Evolutionary conservation across 2,888 invertebrate genomes (phyloP), one percentile per base, ranked within the genome.

Genomic region (Zygothrica quintamaculata): DNA sequence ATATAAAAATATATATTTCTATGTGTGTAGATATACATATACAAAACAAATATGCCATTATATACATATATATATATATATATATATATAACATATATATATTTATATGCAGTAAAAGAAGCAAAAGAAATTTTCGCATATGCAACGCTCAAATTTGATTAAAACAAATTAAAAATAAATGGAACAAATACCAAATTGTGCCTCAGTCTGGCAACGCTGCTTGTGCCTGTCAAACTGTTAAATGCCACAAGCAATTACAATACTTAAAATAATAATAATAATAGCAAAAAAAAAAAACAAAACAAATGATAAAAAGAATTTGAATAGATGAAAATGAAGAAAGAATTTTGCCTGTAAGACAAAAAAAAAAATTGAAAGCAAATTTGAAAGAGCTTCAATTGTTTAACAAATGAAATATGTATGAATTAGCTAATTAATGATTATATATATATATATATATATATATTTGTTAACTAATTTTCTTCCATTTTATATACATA

Each of bases 391-490:
- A 29, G 36, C 70, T 53, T 71, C 75, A 77, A 74, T 81, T 81
- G 75, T 84, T 64, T 84, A 77, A 80, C 74, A 64, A 59, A 77
- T 59, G 67, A n/a, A n/a, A n/a, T 51, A 43, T 61, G 60, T 52
- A 44, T 61, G 42, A 75, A 84, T 64, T 80, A 77, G 84, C 74
- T 80, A 80, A 80, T 60, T 84, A 67, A 58, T 71, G 37, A 76
- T 52, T 43, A 58, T n/a, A 33, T 11, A 33, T 22, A 22, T 22
- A 34, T 25, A 46, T 46, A 57, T 55, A 15, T 72, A 51, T 76
- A 72, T 60, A 50, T 59, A 57, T 40, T 70, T 76, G 72, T 76
- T 76, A 47, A 71, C 39, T 65, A 34, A 18, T 16, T 26, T 39
- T 26, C 29, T 40, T 34, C 29, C 22, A 50, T 60, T 31, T 53